phyloP scores from a whole-genome alignment of 2,888 invertebrate species.

The Ophion slaviceki region DNA sequence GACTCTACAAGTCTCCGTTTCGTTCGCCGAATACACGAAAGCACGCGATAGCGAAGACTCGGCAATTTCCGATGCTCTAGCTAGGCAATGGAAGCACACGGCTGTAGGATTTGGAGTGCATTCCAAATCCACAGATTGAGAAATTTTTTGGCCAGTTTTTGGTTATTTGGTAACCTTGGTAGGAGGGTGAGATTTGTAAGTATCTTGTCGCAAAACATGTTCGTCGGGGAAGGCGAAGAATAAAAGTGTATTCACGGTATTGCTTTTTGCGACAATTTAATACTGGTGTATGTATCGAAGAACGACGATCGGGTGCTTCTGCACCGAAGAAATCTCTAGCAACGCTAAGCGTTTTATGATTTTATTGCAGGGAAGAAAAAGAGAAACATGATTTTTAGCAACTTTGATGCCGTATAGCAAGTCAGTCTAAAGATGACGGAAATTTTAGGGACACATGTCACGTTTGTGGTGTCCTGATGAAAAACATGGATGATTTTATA shows the following conservation, averaged over 20 bases:
- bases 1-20: neutral
- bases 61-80: neutral
- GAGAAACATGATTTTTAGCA: neutral
- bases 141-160: too few relatives aligned
- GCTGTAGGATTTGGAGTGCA: neutral
- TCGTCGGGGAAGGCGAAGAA: too few relatives aligned
- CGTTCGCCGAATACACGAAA: neutral
- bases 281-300: too few relatives aligned
- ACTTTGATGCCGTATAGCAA: neutral
- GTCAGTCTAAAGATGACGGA: neutral
- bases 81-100: neutral
- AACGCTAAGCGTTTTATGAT: neutral
- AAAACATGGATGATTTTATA: too few relatives aligned
- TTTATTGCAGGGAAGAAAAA: neutral
- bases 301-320: too few relatives aligned
- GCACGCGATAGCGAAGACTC: neutral
- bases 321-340: neutral
- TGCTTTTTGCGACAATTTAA: too few relatives aligned
- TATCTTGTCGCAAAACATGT: too few relatives aligned
- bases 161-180: too few relatives aligned
- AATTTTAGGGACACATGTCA: too few relatives aligned
- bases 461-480: too few relatives aligned
- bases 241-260: too few relatives aligned
- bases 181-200: too few relatives aligned
- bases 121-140: neutral